phyloP scores from a whole-genome alignment of 2,113 vertebrate species.

The Ammodytes dubius region DNA sequence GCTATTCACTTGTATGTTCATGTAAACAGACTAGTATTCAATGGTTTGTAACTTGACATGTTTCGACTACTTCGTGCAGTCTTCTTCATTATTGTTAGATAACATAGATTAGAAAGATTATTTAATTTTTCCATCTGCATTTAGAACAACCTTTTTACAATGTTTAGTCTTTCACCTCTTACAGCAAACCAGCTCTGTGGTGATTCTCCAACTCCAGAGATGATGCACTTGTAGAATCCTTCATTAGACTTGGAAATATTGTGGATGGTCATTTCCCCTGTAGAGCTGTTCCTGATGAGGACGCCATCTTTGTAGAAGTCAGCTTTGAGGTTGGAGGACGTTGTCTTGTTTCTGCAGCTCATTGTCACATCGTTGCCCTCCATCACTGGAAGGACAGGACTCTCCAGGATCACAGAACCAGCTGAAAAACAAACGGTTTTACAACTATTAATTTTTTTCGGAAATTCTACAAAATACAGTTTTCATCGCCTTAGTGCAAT shows the following conservation, averaged over 20 bases:
- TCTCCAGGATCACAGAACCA: constrained; percentile 19
- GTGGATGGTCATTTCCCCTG: background rate
- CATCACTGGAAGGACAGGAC: background rate
- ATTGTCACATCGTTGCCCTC: background rate
- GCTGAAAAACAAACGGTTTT: background rate
- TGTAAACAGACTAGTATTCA: too few species aligned
- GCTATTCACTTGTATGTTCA: too few species aligned
- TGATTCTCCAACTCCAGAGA: background rate
- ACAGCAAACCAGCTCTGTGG: background rate
- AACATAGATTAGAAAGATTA: too few species aligned
- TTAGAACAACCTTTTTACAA: too few species aligned
- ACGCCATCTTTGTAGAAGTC: background rate
- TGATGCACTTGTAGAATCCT: background rate
- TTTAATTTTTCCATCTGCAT: too few species aligned
- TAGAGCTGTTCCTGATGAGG: too few species aligned
- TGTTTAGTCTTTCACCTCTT: background rate
- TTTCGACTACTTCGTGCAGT: too few species aligned
- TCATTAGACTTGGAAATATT: background rate
- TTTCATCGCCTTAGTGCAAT: background rate
- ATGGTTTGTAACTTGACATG: too few species aligned
- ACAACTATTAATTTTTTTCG: too few species aligned
- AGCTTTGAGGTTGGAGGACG: background rate
- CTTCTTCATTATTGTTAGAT: too few species aligned
- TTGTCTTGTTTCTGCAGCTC: background rate
- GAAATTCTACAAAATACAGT: background rate